These are phyloP conservation scores for Blera fallax DNA, from an alignment of 2,888 invertebrate genomes.

Conservation along the genomic window DNA sequence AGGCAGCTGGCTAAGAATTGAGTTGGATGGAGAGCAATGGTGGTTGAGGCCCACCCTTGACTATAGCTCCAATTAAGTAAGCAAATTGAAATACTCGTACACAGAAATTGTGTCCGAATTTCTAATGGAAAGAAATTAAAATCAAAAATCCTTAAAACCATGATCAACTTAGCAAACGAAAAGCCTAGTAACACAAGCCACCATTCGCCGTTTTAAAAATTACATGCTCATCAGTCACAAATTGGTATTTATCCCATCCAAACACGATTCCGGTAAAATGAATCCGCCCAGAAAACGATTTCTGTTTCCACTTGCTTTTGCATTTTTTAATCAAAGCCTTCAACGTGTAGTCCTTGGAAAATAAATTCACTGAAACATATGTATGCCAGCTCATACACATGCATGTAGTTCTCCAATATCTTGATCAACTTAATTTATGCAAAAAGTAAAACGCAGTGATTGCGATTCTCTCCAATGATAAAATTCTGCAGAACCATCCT, in stretches of 20 bases:
- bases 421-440: constrained; percentile 59
- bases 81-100: too few species aligned
- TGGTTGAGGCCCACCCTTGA: too few species aligned
- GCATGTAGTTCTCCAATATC: neutral
- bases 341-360: constrained; percentile 3
- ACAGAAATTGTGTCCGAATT: too few species aligned
- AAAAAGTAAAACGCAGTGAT: constrained; percentile 28
- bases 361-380: neutral
- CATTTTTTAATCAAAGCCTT: neutral
- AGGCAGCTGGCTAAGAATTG: too few species aligned
- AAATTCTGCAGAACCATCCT: neutral
- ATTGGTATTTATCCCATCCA: neutral
- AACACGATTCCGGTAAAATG: neutral
- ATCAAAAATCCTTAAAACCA: too few species aligned
- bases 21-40: too few species aligned
- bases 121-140: too few species aligned
- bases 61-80: too few species aligned
- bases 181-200: too few species aligned
- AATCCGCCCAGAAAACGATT: neutral
- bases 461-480: constrained; percentile 1
- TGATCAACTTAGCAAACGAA: too few species aligned
- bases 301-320: neutral
- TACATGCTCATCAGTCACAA: neutral
- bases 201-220: too few species aligned
- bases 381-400: neutral